These are phyloP conservation scores for Carassius gibelio DNA, from an alignment of 2,113 vertebrate species.

Conservation along the genomic window DNA sequence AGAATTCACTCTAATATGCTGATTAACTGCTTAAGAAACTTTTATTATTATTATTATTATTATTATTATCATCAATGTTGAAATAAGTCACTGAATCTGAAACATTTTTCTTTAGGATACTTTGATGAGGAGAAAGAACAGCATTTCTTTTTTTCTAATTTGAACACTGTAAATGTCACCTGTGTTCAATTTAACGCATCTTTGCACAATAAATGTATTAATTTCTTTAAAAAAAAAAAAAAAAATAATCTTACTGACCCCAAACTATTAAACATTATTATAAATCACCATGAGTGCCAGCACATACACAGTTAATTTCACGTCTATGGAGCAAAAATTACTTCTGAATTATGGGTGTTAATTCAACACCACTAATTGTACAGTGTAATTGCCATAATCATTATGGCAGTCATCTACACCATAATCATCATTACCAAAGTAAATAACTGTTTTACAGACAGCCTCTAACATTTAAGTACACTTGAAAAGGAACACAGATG, in stretches of 20 bases:
- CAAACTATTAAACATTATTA: not conserved
- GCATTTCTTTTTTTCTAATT: not conserved
- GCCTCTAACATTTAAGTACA: conserved; percentile 21
- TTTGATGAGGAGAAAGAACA: not conserved
- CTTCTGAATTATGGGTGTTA: not conserved
- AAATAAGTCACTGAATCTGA: too few species aligned
- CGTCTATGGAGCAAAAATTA: not conserved
- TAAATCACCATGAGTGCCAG: not conserved
- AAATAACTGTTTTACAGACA: not conserved
- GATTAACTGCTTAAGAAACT: too few species aligned
- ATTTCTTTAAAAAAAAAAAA: not conserved
- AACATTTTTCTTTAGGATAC: not conserved
- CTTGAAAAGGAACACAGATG: not conserved
- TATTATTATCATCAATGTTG: too few species aligned
- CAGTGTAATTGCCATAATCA: not conserved
- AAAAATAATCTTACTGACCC: not conserved
- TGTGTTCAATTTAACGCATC: not conserved
- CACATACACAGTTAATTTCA: not conserved
- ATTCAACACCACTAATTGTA: conserved; percentile 9
- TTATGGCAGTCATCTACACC: not conserved
- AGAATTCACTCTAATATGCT: too few species aligned
- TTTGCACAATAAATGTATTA: not conserved
- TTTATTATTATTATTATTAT: too few species aligned
- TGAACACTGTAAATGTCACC: not conserved
- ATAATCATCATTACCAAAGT: not conserved